Base-by-base conservation (phyloP, 2,888 invertebrate species). In the Notodonta dromedarius region DNA sequence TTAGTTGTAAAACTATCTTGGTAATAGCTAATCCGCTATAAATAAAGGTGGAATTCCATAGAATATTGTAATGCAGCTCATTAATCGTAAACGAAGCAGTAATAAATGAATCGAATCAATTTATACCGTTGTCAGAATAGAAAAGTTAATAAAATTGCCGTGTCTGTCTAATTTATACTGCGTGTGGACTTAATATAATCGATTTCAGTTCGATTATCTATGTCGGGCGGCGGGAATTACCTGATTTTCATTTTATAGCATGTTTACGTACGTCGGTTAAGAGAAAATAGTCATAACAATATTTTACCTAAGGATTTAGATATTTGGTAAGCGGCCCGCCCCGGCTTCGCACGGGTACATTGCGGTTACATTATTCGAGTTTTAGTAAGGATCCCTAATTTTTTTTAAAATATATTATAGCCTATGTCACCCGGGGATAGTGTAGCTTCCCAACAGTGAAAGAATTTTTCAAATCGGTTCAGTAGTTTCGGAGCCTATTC, bases 21-120 rank as follows among this genome's bases (percentile, higher is more conserved):
- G 72, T 73, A 65, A 74, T 72, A 66, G 69, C 52, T 62, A 76
- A 76, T 74, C 69, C 62, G 60, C 73, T 71, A 78, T 81, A 76
- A 80, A 85, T 78, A 76, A 79, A 39, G 58, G 59, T 63, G 59
- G 59, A 75, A 82, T 79, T 78, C 75, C 74, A 78, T 69, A 73
- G 79, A 83, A 73, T 79, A 81, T 77, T 74, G 73, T 81, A 80
- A 77, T 78, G 79, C 66, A 57, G 63, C 60, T 76, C 78, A 79
- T 84, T 83, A 84, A 85, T 82, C 74, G 78, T 74, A 73, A 71
- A 76, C 60, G 71, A 77, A 77, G 74, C 69, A 66, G 61, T 76
- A 77, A 78, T 80, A 66, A 78, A 81, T 79, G 62, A 71, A 71
- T 62, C 13, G 24, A 57, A 39, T 56, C 24, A 44, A 56, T 56